Conservation (phyloP, 2,113 vertebrate genomes). For the Xiphophorus hellerii region DNA sequence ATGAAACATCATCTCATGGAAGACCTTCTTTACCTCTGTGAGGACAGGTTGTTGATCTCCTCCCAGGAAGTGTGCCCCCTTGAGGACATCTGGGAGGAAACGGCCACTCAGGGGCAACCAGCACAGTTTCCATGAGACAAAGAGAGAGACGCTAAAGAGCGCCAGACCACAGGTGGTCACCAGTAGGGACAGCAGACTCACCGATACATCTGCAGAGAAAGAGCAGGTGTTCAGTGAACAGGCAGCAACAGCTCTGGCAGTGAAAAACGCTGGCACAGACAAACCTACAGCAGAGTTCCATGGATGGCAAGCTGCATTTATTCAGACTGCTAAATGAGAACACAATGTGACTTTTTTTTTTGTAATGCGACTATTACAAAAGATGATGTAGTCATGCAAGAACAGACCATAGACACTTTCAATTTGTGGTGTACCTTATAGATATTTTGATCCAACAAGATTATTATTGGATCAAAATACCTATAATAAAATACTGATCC, state of each 20-base stretch:
- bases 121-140: conserved; percentile 99
- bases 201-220: conserved; percentile 77
- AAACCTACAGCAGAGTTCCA: not conserved
- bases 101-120: conserved; percentile 96
- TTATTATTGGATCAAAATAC: too few species aligned
- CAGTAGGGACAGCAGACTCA: conserved; percentile 82
- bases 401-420: not conserved
- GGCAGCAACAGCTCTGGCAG: conserved; percentile 6
- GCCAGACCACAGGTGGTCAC: conserved; percentile 88
- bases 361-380: not conserved
- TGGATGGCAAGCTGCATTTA: conserved; percentile 22
- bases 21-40: conserved; percentile 76
- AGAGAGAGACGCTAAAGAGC: conserved; percentile 95
- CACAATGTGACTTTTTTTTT: not conserved
- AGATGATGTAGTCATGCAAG: not conserved
- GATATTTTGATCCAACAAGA: too few species aligned
- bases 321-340: conserved; percentile 14
- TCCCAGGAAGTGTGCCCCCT: conserved; percentile 83
- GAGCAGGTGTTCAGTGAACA: conserved; percentile 23
- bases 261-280: conserved; percentile 14
- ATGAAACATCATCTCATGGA: too few species aligned
- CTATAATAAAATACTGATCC: too few species aligned
- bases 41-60: conserved; percentile 88
- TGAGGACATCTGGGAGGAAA: conserved; percentile 84
- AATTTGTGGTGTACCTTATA: not conserved